Percentiles rank a stretch among this genome's conserved stretches.
phyloP scores from a whole-genome alignment of 2,113 vertebrate species.

The Myrmecophaga tridactyla region DNA sequence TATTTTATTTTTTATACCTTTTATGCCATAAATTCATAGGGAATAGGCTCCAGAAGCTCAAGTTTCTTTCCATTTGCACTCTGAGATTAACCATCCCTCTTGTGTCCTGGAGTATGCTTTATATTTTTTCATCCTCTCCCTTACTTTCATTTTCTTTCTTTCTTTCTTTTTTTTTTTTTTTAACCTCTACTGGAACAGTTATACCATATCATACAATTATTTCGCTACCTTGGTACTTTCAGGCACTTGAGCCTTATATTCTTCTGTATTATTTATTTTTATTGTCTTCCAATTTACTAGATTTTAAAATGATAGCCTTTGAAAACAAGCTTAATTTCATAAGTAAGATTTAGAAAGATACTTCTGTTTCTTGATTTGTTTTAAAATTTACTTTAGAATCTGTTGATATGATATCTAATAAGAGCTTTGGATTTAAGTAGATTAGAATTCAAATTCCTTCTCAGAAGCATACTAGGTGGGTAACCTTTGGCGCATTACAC shows the following conservation, averaged over 20 bases:
- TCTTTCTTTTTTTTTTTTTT: not conserved
- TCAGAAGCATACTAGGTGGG: not conserved
- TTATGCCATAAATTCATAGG: no score
- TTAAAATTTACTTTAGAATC: not conserved
- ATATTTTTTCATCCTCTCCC: not conserved
- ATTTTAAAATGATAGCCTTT: not conserved
- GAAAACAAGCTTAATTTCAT: not conserved
- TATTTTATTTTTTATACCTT: no score
- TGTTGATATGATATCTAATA: not conserved
- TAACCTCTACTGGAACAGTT: not conserved
- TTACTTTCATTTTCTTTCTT: no score
- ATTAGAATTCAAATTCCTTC: not conserved
- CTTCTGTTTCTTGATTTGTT: not conserved
- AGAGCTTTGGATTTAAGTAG: conserved; percentile 5
- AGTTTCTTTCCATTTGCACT: not conserved
- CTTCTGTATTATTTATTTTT: no score
- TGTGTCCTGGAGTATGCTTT: not conserved
- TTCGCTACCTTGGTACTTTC: not conserved
- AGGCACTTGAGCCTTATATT: not conserved
- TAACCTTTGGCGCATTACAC: not conserved
- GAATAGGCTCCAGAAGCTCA: no score
- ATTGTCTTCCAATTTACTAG: no score
- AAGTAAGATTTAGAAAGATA: not conserved
- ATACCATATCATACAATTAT: not conserved
- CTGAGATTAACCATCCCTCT: not conserved